phyloP scores from a whole-genome alignment of 1,140 invertebrate genomes.

The Temnothorax nylanderi region DNA sequence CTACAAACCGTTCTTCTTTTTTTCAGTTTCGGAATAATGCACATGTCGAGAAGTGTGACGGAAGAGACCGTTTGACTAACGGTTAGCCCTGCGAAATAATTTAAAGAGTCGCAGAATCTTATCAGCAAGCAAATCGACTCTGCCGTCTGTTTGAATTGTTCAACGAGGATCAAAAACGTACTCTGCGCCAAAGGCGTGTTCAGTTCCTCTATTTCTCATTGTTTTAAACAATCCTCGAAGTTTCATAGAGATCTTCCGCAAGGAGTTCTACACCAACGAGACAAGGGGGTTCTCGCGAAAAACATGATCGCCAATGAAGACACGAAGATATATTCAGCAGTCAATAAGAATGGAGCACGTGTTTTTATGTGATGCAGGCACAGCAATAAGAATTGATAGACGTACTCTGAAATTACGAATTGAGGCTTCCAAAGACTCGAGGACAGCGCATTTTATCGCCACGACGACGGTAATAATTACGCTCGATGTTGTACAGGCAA shows the following conservation, averaged over 20 bases:
- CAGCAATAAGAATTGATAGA: conserved; percentile 54
- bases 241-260: conserved; percentile 7
- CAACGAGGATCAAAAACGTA: conserved; percentile 58
- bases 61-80: conserved; percentile 83
- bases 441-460: neutral
- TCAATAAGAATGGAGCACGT: conserved; percentile 19
- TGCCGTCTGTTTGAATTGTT: conserved; percentile 15
- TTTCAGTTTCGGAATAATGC: conserved; percentile 78
- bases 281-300: neutral
- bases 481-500: conserved; percentile 21
- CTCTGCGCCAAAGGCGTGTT: conserved; percentile 36
- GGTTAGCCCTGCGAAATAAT: conserved; percentile 54
- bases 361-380: conserved; percentile 32
- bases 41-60: conserved; percentile 79
- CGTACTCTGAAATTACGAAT: conserved; percentile 8
- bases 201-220: conserved; percentile 39
- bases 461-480: conserved; percentile 2
- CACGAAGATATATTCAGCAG: conserved; percentile 19
- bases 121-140: conserved; percentile 40
- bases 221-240: neutral
- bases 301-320: neutral
- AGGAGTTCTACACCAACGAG: neutral
- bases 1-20: conserved; percentile 33
- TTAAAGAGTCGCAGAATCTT: conserved; percentile 12
- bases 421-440: conserved; percentile 40